These are phyloP conservation scores for Athene noctua DNA, from an alignment of 2,113 vertebrate species.

Conservation along the genomic window DNA sequence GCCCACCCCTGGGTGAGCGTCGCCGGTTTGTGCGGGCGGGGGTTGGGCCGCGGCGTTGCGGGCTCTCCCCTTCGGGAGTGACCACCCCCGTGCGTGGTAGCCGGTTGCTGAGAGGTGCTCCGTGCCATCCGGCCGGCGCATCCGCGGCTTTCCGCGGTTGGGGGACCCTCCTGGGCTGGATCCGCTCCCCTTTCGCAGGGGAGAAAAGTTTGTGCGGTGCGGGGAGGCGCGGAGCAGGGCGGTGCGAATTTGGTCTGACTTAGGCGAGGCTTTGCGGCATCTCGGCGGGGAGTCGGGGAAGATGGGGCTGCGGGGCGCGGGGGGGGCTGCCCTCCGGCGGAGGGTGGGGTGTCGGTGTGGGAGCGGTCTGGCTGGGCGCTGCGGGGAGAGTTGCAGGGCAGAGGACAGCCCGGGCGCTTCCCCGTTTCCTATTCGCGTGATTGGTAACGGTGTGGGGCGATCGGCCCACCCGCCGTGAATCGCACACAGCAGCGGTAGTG, in stretches of 20 bases:
- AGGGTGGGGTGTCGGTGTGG: neutral
- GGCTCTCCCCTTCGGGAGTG: neutral
- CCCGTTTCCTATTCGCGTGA: rapidly evolving
- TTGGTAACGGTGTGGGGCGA: rapidly evolving
- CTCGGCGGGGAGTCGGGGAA: neutral
- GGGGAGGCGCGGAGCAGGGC: neutral
- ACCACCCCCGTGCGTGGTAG: neutral
- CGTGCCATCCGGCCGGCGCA: neutral
- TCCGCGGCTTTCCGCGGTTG: neutral
- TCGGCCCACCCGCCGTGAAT: neutral
- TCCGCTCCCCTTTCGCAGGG: neutral
- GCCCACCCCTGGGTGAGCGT: neutral
- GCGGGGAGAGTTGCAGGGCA: rapidly evolving
- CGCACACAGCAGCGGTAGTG: neutral
- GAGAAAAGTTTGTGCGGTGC: neutral
- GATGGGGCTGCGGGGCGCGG: neutral
- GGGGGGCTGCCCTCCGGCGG: neutral
- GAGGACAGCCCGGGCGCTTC: neutral
- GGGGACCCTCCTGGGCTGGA: neutral
- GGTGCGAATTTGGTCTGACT: constrained; percentile 2
- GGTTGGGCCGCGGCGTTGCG: neutral
- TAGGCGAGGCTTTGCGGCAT: neutral
- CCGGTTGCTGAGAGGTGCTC: neutral
- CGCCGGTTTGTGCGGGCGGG: neutral
- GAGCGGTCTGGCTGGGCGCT: neutral